These are phyloP conservation scores for Epizoanthus ramosus DNA, from an alignment of 92 coral and sea anemone genomes.

Conservation along the genomic window DNA sequence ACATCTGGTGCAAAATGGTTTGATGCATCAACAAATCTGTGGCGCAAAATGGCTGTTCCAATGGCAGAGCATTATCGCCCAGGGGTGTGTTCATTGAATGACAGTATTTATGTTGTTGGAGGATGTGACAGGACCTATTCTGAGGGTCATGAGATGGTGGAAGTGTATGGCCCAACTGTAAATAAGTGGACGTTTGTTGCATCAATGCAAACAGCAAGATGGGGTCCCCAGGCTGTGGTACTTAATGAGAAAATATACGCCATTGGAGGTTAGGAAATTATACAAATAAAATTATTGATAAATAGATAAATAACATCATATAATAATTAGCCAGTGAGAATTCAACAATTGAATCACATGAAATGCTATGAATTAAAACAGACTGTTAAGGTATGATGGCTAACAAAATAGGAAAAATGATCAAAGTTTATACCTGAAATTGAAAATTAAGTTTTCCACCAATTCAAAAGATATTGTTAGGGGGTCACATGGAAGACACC, in stretches of 20 bases:
- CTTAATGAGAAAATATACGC: conserved; percentile 53
- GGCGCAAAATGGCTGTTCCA: conserved; percentile 44
- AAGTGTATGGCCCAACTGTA: conserved; percentile 28
- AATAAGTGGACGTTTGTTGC: conserved; percentile 45
- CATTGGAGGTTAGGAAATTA: conserved; percentile 67
- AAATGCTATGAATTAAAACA: no score
- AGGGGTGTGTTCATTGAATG: conserved; percentile 53
- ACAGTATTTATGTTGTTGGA: conserved; percentile 55
- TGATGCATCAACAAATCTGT: conserved; percentile 16
- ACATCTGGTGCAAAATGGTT: conserved; percentile 43
- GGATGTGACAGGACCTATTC: conserved; percentile 61
- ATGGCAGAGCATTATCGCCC: conserved; percentile 54
- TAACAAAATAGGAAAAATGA: no score
- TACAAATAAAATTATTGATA: no score
- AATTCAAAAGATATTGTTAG: no score
- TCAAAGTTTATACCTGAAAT: no score
- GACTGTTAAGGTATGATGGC: no score
- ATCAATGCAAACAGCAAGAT: conserved; percentile 50
- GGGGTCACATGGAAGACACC: no score
- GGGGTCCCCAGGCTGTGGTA: conserved; percentile 61
- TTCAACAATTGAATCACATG: background rate
- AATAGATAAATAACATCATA: no score
- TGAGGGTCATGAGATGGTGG: conserved; percentile 45
- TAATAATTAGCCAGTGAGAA: no score
- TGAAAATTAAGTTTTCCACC: no score